phyloP scores from a whole-genome alignment of 2,888 invertebrate species.

The Dastarcus helophoroides region DNA sequence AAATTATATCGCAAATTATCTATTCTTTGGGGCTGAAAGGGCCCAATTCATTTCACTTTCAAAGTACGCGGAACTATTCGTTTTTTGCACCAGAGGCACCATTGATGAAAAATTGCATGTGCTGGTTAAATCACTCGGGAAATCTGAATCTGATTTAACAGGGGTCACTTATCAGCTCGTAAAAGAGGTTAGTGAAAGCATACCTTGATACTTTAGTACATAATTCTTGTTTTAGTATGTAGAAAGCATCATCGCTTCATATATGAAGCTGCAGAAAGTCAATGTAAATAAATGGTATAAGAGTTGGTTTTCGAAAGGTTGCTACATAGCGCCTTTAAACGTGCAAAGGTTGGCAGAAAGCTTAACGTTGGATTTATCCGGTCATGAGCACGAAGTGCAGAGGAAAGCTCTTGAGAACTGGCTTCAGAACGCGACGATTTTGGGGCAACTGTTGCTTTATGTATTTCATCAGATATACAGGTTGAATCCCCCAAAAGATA shows the following conservation, averaged over 20 bases:
- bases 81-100: conserved; percentile 56
- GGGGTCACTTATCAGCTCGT: conserved; percentile 50
- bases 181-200: conserved; percentile 42
- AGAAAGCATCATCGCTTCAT: conserved; percentile 64
- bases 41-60: conserved; percentile 46
- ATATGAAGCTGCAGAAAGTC: conserved; percentile 55
- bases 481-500: conserved; percentile 42
- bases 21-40: conserved; percentile 47
- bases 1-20: conserved; percentile 55
- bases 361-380: conserved; percentile 41
- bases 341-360: conserved; percentile 48
- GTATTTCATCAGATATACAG: conserved; percentile 44
- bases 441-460: conserved; percentile 40
- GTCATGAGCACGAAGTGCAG: conserved; percentile 33
- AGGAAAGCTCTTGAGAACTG: conserved; percentile 37
- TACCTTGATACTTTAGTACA: not conserved
- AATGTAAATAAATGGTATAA: conserved; percentile 42
- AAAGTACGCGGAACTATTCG: conserved; percentile 56
- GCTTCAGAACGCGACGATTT: conserved; percentile 38
- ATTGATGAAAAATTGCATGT: conserved; percentile 51
- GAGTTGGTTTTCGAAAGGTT: conserved; percentile 51
- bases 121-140: conserved; percentile 47
- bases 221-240: conserved; percentile 49
- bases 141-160: conserved; percentile 39
- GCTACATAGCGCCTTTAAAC: conserved; percentile 42